Evolutionary conservation across 2,113 vertebrate species (phyloP), one percentile per base, ranked within the genome.

Genomic region (Egretta garzetta): DNA sequence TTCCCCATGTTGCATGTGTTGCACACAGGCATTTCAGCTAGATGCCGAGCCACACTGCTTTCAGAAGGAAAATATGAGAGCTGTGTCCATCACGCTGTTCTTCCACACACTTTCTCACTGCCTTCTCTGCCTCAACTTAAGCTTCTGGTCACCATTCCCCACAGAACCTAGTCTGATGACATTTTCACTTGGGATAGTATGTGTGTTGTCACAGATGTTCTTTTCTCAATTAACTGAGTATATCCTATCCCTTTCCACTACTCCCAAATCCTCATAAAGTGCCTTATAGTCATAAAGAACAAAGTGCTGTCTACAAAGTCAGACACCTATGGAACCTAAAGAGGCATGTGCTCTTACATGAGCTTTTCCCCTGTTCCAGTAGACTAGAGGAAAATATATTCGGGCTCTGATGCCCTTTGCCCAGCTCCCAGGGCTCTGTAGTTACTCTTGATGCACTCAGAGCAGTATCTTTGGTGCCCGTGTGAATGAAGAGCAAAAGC

Each of bases 41-140:
- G 49, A 37, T 2, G 2, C 2, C 14, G 22, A 39, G 17, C 32
- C 33, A 43, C 0, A 3, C 20, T 68, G 9, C 28, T 52, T 81
- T 88, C 55, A 55, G 24, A 37, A 35, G 9, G 11, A 4, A 70
- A 63, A 32, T 47, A 39, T 12, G 17, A 47, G 22, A 64, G 7
- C 32, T 45, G 20, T 53, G n/a, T 49, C n/a, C 19, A 35, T 43
- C 58, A 63, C 10, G 23, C 13, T 50, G 5, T 33, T 85, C n/a
- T 73, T 64, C 50, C 55, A 82, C 11, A 30, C 2, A 7, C 1
- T 70, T 64, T 73, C 45, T 55, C 9, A 50, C 28, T 37, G 9
- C 10, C 14, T 50, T 76, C 35, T 9, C 16, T 59, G 49, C 4
- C 15, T 8, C 59, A 32, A 0, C 10, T 77, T 88, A 28, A 73